Conservation (phyloP, 2,888 invertebrate genomes). For the Drosophila eohydei region DNA sequence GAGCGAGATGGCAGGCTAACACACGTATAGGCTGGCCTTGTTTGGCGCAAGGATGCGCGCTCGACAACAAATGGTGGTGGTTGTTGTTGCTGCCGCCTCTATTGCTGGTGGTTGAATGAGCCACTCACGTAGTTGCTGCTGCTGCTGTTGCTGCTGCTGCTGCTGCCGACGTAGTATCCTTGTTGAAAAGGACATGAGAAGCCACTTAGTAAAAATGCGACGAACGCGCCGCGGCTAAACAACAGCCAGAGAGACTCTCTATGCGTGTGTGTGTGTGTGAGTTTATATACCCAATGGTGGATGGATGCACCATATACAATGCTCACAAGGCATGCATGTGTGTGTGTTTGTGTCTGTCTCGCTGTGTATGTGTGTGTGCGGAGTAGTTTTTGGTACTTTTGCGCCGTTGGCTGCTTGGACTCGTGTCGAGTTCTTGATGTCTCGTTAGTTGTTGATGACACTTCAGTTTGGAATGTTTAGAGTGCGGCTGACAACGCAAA, state of each 20-base stretch:
- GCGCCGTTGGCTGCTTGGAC: constrained; percentile 81
- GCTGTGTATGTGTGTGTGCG: constrained; percentile 43
- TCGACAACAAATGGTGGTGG: constrained; percentile 59
- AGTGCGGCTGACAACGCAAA: constrained; percentile 72
- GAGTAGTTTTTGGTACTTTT: constrained; percentile 74
- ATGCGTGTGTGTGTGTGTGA: constrained; percentile 28
- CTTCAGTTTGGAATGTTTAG: constrained; percentile 84
- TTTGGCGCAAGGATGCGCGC: constrained; percentile 47
- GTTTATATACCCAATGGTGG: constrained; percentile 74
- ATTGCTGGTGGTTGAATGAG: constrained; percentile 70
- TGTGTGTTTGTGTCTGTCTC: constrained; percentile 27
- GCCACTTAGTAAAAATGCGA: constrained; percentile 83
- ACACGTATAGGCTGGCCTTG: constrained; percentile 43
- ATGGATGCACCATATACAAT: constrained; percentile 68
- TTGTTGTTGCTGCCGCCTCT: constrained; percentile 47
- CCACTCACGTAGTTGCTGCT: constrained; percentile 67
- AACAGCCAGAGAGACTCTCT: constrained; percentile 69
- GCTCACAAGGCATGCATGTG: constrained; percentile 33
- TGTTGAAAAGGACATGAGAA: constrained; percentile 85
- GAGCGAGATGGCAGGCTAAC: constrained; percentile 49
- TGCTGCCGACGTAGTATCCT: constrained; percentile 58
- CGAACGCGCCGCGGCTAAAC: constrained; percentile 64
- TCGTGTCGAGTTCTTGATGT: constrained; percentile 84
- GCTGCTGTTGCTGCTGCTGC: not conserved
- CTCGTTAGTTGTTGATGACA: constrained; percentile 85